Evolutionary conservation across 35 echinoderm and acorn worm species (phyloP), one percentile per base, ranked within the genome.

Genomic region (Ophiothrix spiculata): DNA sequence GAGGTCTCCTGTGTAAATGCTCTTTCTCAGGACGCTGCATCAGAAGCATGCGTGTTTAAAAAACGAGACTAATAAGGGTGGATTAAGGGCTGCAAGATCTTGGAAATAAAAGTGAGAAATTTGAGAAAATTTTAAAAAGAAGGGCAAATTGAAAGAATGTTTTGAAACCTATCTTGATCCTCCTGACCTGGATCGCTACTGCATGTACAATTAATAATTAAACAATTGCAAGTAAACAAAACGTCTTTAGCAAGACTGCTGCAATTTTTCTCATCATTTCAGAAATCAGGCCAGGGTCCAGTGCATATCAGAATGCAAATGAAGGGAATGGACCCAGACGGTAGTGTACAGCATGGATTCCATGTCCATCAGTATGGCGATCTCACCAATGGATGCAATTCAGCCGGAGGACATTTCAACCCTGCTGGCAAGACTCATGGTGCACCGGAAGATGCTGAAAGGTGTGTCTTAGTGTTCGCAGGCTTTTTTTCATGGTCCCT

Each of bases 331-430:
- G 40, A 83, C 28, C 2, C 33, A 36, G n/a, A 39, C 28, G 60
- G 78, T 38, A 39, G 36, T 4, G 16, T 0, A 39, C 81, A 38
- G n/a, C 95, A 97, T 64, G 95, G 95, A 6, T 93, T 97, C 81
- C 95, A 97, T 64, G 79, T 97, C 21, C 95, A 97, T 78, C 39
- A 83, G 17, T 91, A 80, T 46, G 91, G 95, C 36, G 92, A 97
- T 78, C 46, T 97, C 64, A 91, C 37, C 31, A 36, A 38, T 38
- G 91, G 90, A 31, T 96, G 93, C 40, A 64, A 38, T 14, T 92
- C 86, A 69, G 82, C 93, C 8, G 93, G 93, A 0, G 93, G 93
- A 6, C 93, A 96, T 80, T 96, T 88, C 77, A 96, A 96, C 40
- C 93, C 93, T 4, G 32, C 32, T 0, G 78, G 69, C 1, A 87